phyloP scores from a whole-genome alignment of 2,113 vertebrate genomes.

The Thalassarche chlororhynchos region DNA sequence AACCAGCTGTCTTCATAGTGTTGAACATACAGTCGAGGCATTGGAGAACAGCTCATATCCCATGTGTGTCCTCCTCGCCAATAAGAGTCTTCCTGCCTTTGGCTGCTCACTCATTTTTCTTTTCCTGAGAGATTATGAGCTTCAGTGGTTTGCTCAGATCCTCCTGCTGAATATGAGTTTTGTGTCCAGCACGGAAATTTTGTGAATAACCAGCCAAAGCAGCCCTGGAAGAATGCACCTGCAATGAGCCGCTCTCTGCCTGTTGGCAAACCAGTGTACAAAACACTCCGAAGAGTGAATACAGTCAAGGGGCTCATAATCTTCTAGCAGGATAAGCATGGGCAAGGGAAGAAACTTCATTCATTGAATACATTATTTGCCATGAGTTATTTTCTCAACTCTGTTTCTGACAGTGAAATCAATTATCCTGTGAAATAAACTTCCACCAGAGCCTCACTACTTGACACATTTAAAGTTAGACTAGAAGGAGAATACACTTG shows the following conservation, averaged over 20 bases:
- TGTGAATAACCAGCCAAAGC: background rate
- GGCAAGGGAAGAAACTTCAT: background rate
- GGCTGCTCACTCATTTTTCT: background rate
- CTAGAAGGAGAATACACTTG: background rate
- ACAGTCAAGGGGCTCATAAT: background rate
- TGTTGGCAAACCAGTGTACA: background rate
- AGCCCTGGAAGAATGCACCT: background rate
- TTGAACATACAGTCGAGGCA: background rate
- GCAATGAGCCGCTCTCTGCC: background rate
- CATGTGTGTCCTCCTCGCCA: background rate
- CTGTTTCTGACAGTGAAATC: background rate
- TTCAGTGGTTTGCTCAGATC: background rate
- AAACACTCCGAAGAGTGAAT: background rate
- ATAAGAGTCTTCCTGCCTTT: background rate
- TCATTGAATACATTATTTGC: background rate
- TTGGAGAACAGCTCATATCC: background rate
- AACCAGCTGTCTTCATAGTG: background rate
- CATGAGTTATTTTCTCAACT: background rate
- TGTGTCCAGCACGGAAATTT: background rate
- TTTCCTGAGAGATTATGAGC: background rate
- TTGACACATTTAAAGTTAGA: background rate
- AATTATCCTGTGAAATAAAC: background rate
- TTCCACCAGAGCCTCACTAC: background rate
- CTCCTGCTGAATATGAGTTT: background rate
- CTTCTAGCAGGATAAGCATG: background rate